Evolutionary conservation across 2,113 vertebrate species (phyloP).

Genomic region (Oryzias celebensis): DNA sequence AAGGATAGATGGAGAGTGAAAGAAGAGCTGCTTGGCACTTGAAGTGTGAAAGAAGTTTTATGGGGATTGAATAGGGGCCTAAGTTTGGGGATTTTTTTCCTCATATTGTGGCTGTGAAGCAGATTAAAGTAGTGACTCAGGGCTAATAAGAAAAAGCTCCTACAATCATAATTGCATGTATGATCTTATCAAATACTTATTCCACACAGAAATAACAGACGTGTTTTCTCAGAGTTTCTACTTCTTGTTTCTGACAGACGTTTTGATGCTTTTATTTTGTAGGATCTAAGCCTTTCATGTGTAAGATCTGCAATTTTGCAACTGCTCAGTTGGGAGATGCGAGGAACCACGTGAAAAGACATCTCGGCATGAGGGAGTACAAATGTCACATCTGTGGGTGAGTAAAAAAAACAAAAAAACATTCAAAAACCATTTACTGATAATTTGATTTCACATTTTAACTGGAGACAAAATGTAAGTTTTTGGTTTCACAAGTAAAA

Average conservation of each 20-base stretch:
- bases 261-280: slow-evolving; percentile 63
- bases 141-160: slow-evolving; percentile 31
- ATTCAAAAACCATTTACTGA: background rate
- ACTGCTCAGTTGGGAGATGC: slow-evolving; percentile 98
- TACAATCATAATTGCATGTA: slow-evolving; percentile 37
- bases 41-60: slow-evolving; percentile 58
- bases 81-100: slow-evolving; percentile 44
- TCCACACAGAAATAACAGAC: too few species aligned
- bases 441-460: background rate
- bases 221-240: slow-evolving; percentile 14
- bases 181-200: slow-evolving; percentile 23
- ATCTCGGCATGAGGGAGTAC: slow-evolving; percentile 98
- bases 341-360: slow-evolving; percentile 98
- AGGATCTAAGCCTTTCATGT: slow-evolving; percentile 99
- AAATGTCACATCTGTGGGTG: slow-evolving; percentile 99
- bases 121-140: slow-evolving; percentile 1
- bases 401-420: slow-evolving; percentile 66
- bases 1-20: slow-evolving; percentile 62
- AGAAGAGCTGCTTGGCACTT: slow-evolving; percentile 51
- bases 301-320: slow-evolving; percentile 98
- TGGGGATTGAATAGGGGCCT: slow-evolving; percentile 38
- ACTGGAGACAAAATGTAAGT: background rate
- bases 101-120: slow-evolving; percentile 27
- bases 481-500: background rate
- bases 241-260: slow-evolving; percentile 24